Evolutionary conservation across 2,797 vertebrate species (phyloP), one percentile per base, ranked within the genome.

Genomic region (Hyperoplus lanceolatus): DNA sequence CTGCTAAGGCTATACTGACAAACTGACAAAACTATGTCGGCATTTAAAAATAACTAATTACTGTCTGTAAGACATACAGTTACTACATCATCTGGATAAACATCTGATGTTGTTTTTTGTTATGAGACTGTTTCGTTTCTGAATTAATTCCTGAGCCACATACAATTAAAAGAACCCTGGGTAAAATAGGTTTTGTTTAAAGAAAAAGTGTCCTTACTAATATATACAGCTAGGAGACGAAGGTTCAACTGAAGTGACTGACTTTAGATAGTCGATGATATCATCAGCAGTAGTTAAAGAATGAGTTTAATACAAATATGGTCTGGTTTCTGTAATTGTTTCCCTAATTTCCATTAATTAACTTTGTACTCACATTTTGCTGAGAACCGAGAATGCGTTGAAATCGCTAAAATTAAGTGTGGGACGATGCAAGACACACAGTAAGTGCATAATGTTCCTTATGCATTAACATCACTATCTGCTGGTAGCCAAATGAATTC

Each of bases 1-100:
- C 65, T 85, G 85, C 81, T 39, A n/a, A 79, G 89, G 89, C 84
- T 51, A 90, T n/a, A 87, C 87, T 70, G 82, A 75, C 66, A 80
- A 80, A 81, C 58, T 46, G 59, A 36, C 14, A 42, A 73, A 53
- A 58, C 46, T 80, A 53, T 63, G 29, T 62, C 16, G 72, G 58
- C 42, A 18, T 77, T 79, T 53, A 38, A 76, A 70, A 79, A 77
- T 81, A 59, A 78, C 41, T 14, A 13, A 64, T 58, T 58, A 18
- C 73, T 75, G 73, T 70, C 58, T 77, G 2, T 70, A 36, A 58
- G 46, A 68, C 41, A 16, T 56, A 29, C 29, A 13, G 10, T 58
- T 56, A 57, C 11, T 50, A 74, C 75, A 87, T 87, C 69, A 67
- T 60, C 18, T 46, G 9, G 5, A 64, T 60, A 72, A 79, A 63